phyloP scores from a whole-genome alignment of 2,888 invertebrate species.

The Heliconius ismenius region DNA sequence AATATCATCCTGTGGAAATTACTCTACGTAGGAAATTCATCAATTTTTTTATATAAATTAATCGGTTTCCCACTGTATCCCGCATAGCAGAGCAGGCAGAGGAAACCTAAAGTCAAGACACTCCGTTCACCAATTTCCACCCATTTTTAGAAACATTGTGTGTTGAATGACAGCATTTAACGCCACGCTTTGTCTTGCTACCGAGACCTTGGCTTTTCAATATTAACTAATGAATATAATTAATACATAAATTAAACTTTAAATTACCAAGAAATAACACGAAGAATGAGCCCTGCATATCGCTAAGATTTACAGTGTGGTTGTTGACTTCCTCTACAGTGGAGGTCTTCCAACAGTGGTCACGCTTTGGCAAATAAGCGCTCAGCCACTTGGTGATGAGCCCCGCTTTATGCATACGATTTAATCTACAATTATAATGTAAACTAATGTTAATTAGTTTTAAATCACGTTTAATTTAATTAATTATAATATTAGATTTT shows the following conservation, averaged over 20 bases:
- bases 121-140: neutral
- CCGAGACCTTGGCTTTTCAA: neutral
- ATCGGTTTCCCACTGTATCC: too few relatives aligned
- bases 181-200: neutral
- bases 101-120: neutral
- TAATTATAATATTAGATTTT: neutral
- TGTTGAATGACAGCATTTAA: neutral
- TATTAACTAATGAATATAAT: too few relatives aligned
- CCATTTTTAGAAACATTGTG: neutral
- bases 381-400: constrained; percentile 91
- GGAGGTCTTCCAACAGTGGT: constrained; percentile 88
- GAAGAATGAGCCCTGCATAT: constrained; percentile 96
- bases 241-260: neutral
- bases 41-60: too few relatives aligned
- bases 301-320: constrained; percentile 92
- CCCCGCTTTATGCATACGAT: constrained; percentile 91
- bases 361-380: constrained; percentile 88
- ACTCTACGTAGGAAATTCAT: too few relatives aligned
- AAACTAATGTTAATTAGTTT: neutral
- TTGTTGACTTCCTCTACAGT: constrained; percentile 88
- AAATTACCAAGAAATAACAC: constrained; percentile 88
- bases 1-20: too few relatives aligned
- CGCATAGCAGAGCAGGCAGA: too few relatives aligned
- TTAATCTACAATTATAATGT: constrained; percentile 79
- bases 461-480: neutral